These are phyloP conservation scores for Brotula barbata DNA, from an alignment of 2,797 vertebrate species.

Conservation along the genomic window DNA sequence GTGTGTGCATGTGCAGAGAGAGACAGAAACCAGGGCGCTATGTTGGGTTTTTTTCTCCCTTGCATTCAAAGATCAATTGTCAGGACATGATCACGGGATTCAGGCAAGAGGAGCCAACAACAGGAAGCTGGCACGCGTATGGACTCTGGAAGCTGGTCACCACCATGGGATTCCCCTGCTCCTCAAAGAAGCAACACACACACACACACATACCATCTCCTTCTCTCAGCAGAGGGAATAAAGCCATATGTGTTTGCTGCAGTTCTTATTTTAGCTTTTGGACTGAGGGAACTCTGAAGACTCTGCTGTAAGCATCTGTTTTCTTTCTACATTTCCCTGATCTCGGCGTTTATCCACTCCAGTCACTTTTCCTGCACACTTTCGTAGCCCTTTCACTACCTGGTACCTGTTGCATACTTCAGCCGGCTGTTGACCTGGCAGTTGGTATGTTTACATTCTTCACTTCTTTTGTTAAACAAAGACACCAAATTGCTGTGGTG, in stretches of 20 bases:
- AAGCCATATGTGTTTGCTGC: constrained; percentile 47
- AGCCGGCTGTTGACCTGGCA: constrained; percentile 19
- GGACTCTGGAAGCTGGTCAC: constrained; percentile 44
- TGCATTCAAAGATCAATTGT: constrained; percentile 12
- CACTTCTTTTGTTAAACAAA: too few relatives aligned
- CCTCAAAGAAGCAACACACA: constrained; percentile 33
- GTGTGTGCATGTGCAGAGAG: neutral
- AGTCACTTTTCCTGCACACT: too few relatives aligned
- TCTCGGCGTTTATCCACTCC: too few relatives aligned
- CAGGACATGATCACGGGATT: constrained; percentile 39
- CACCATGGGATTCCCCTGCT: constrained; percentile 52
- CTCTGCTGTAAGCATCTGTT: constrained; percentile 44
- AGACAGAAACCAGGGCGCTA: constrained; percentile 4
- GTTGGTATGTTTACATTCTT: too few relatives aligned
- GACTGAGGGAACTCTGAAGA: constrained; percentile 41
- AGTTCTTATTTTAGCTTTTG: constrained; percentile 50
- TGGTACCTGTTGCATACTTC: too few relatives aligned
- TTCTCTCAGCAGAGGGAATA: constrained; percentile 39
- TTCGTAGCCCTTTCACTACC: too few relatives aligned
- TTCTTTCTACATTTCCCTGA: constrained; percentile 20
- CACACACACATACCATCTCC: constrained; percentile 20
- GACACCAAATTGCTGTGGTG: too few relatives aligned
- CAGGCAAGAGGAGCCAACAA: constrained; percentile 40
- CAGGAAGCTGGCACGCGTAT: constrained; percentile 44
- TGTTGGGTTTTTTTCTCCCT: constrained; percentile 18